Evolutionary conservation across 23 tunicate species (phyloP).

Genomic region (Clavelina lepadiformis): DNA sequence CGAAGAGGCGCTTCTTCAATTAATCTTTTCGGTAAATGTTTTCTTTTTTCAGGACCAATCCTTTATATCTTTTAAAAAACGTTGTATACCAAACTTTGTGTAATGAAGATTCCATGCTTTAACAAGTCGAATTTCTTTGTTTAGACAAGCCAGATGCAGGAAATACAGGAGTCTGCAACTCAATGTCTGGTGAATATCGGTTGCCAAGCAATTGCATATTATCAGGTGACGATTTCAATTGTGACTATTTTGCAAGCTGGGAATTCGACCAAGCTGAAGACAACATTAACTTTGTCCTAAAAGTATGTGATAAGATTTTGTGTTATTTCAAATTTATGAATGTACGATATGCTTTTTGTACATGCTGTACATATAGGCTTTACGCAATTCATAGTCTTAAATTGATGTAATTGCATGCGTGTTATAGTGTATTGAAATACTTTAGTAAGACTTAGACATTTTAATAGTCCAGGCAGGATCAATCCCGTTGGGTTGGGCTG

Average conservation of each 20-base stretch:
- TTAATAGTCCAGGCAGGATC: constrained; percentile 24
- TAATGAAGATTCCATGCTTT: too few relatives aligned
- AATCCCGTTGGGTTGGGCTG: constrained; percentile 34
- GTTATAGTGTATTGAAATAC: background rate
- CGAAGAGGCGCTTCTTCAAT: constrained; percentile 45
- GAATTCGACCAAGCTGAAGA: background rate
- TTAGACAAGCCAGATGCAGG: too few relatives aligned
- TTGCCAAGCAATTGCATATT: constrained; percentile 8
- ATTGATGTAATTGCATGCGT: too few relatives aligned
- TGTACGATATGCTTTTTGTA: too few relatives aligned
- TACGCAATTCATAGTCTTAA: too few relatives aligned
- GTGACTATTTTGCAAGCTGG: constrained; percentile 21
- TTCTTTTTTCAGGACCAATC: background rate
- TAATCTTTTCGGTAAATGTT: constrained; percentile 53
- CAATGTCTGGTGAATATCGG: background rate
- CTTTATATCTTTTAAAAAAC: too few relatives aligned
- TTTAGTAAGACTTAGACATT: background rate
- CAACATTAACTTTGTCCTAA: constrained; percentile 7
- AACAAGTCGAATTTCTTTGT: too few relatives aligned
- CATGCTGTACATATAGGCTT: too few relatives aligned
- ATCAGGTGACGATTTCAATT: constrained; percentile 10
- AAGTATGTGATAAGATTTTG: constrained; percentile 7
- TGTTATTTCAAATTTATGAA: too few relatives aligned
- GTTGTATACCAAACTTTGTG: too few relatives aligned
- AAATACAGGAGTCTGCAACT: background rate